These are phyloP conservation scores for Aotus griseimembra DNA, from an alignment of 2,797 vertebrate species.

Conservation along the genomic window DNA sequence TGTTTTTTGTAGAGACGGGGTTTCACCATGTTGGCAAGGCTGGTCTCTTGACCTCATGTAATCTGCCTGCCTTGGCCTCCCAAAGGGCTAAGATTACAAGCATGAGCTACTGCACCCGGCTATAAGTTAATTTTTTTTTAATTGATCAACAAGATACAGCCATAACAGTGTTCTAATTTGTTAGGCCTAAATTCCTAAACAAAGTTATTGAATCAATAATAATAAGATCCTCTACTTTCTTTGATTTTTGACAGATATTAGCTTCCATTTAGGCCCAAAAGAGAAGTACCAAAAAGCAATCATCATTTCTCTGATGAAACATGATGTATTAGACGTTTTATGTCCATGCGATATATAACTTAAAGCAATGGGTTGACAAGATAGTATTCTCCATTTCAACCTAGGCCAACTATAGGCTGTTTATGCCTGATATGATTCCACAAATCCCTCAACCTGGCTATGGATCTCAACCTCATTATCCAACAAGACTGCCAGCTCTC, in stretches of 20 bases:
- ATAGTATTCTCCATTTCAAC: neutral
- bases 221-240: neutral
- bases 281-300: neutral
- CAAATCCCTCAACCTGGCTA: neutral
- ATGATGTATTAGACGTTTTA: neutral
- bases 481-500: neutral
- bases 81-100: neutral
- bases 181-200: neutral
- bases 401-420: accelerated
- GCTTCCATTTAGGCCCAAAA: neutral
- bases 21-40: neutral
- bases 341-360: neutral
- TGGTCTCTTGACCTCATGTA: neutral
- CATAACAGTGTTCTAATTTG: neutral
- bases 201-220: neutral
- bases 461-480: neutral
- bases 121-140: neutral
- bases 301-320: neutral
- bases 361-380: neutral
- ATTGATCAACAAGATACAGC: neutral
- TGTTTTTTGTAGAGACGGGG: neutral
- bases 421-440: neutral
- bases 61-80: neutral
- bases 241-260: neutral
- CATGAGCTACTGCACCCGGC: neutral